Evolutionary conservation across 2,113 vertebrate genomes (phyloP), one percentile per base, ranked within the genome.

Genomic region (Ailuropoda melanoleuca): DNA sequence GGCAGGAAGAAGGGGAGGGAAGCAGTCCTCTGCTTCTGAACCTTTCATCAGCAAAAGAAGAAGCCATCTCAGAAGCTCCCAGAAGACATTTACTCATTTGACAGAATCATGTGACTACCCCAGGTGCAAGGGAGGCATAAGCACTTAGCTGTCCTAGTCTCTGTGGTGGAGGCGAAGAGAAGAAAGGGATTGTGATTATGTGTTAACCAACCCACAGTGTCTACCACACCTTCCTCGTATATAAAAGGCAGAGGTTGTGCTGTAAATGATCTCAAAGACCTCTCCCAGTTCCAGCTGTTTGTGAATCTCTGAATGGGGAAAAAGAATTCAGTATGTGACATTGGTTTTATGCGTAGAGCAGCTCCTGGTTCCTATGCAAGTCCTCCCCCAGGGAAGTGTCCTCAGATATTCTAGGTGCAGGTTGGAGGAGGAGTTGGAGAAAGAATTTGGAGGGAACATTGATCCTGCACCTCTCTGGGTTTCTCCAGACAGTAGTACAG

Each of bases 1-100:
- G 7, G 24, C 8, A 19, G 56, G 56, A 53, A 78, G 72, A 83
- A 83, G 15, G 9, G 13, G 34, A 92, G 15, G 15, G 8, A 62
- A 66, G 21, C 3, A 92, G 19, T 18, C 13, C 9, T 90, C 31
- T 68, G 37, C 13, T 18, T 48, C 50, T 77, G 14, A 80, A 18
- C 37, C 48, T 95, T 85, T 78, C 18, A 50, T 80, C 55, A 84
- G 53, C 60, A 43, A 86, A 89, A 90, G 37, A n/a, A 62, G 97
- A 87, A 60, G 1, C 4, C n/a, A 17, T 55, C 83, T 95, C 34
- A 89, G 55, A 74, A 74, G 34, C 50, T 92, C 26, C 29, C n/a
- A 75, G 50, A 2, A 37, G 23, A 93, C 53, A 56, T 37, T 68
- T 8, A 56, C 26, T 84, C 14, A 75, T 68, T 93, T 74, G 74